Conservation (phyloP, 2,797 vertebrate species). For the Furcifer pardalis region DNA sequence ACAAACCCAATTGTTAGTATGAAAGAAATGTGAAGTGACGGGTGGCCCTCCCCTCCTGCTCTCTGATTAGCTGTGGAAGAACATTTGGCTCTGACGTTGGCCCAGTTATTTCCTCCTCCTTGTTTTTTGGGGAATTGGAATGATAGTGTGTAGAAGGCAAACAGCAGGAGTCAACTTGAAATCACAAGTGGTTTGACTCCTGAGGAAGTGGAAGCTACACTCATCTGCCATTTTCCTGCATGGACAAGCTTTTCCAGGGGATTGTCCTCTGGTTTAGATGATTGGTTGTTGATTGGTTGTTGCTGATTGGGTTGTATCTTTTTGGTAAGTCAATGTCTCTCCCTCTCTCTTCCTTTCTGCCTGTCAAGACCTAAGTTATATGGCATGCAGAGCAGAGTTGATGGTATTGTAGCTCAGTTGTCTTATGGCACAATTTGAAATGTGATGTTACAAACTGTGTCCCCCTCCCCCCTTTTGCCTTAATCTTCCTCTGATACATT, state of each 20-base stretch:
- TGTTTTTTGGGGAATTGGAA: slow-evolving; percentile 5
- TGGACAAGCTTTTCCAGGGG: background rate
- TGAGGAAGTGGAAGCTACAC: background rate
- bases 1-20: background rate
- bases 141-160: background rate
- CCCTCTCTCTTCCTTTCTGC: background rate
- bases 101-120: background rate
- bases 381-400: background rate
- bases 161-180: slow-evolving; percentile 24
- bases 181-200: slow-evolving; percentile 13
- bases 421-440: slow-evolving; percentile 8
- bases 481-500: background rate
- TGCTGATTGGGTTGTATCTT: background rate
- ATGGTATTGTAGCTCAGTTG: background rate
- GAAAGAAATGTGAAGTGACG: slow-evolving; percentile 23
- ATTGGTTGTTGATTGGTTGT: background rate
- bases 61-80: slow-evolving; percentile 30
- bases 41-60: background rate
- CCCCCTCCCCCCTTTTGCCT: slow-evolving; percentile 10
- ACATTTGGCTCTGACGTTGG: slow-evolving; percentile 16
- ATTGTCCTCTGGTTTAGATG: background rate
- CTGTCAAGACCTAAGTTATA: background rate
- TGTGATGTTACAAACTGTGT: slow-evolving; percentile 3
- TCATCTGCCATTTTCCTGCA: background rate
- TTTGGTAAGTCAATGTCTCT: slow-evolving; percentile 8